Conservation (phyloP, 2,888 invertebrate species). For the Tyria jacobaeae region DNA sequence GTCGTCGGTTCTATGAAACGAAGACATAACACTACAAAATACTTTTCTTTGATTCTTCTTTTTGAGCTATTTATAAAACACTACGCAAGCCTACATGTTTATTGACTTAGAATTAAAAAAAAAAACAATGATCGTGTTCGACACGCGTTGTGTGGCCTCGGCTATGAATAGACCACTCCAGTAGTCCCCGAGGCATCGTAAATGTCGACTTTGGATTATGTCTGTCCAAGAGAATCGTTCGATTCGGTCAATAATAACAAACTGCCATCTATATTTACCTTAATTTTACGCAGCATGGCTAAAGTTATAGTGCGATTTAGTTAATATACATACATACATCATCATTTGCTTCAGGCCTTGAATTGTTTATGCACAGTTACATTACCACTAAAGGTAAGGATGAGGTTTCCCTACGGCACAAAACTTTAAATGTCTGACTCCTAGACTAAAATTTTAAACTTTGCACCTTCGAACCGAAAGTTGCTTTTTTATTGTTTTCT, state of each 20-base stretch:
- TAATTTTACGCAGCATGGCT: not conserved
- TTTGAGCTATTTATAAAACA: not conserved
- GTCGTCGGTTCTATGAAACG: not conserved
- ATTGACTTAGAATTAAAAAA: conserved; percentile 3
- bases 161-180: conserved; percentile 24
- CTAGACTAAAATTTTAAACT: no score
- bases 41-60: not conserved
- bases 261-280: conserved; percentile 4
- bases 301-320: no score
- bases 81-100: not conserved
- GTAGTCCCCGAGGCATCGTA: conserved; percentile 23
- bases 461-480: no score
- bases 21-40: not conserved
- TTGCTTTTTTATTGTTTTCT: no score
- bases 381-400: no score
- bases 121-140: conserved; percentile 32
- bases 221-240: conserved; percentile 13
- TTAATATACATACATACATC: no score
- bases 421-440: no score
- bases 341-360: no score
- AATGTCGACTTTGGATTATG: conserved; percentile 21
- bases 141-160: conserved; percentile 12
- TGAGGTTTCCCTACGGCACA: no score
- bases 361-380: no score
- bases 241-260: conserved; percentile 16